Percentiles rank a stretch among this genome's conserved stretches.
These are phyloP conservation scores for Lophura nycthemera DNA, from an alignment of 2,113 vertebrate genomes.

Conservation along the genomic window DNA sequence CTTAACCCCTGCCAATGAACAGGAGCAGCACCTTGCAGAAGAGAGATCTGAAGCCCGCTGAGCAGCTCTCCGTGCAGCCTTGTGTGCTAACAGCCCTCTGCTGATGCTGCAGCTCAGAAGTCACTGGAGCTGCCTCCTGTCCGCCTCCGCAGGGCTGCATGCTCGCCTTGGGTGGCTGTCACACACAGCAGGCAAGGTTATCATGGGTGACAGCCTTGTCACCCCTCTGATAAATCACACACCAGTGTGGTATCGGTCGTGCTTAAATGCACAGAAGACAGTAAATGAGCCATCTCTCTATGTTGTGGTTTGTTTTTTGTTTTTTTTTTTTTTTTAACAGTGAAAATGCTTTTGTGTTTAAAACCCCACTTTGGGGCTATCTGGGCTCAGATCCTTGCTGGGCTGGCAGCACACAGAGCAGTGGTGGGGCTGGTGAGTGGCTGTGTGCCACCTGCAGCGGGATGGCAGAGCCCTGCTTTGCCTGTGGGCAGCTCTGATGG, in stretches of 20 bases:
- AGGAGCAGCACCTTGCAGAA: neutral
- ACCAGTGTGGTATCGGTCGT: rapidly evolving
- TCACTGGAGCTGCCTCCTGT: neutral
- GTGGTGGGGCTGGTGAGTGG: neutral
- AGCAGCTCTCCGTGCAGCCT: neutral
- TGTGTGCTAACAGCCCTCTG: neutral
- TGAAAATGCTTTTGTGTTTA: neutral
- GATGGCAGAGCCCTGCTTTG: constrained; percentile 1
- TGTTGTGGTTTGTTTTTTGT: neutral
- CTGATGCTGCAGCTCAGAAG: neutral
- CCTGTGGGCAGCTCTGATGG: constrained; percentile 19
- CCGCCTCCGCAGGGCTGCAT: neutral
- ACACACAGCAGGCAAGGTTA: neutral
- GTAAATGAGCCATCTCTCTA: neutral
- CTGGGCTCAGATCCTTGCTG: neutral
- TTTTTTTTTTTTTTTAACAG: neutral
- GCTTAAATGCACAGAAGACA: neutral
- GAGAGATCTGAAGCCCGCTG: rapidly evolving
- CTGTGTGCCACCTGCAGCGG: rapidly evolving
- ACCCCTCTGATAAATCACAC: neutral
- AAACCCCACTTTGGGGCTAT: neutral
- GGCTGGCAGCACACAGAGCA: neutral
- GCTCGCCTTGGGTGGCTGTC: constrained; percentile 16
- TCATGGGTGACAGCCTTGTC: constrained; percentile 44
- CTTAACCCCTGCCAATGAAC: neutral